Evolutionary conservation across 2,888 invertebrate genomes (phyloP), one percentile per base, ranked within the genome.

Genomic region (Lasioglossum pauxillum): DNA sequence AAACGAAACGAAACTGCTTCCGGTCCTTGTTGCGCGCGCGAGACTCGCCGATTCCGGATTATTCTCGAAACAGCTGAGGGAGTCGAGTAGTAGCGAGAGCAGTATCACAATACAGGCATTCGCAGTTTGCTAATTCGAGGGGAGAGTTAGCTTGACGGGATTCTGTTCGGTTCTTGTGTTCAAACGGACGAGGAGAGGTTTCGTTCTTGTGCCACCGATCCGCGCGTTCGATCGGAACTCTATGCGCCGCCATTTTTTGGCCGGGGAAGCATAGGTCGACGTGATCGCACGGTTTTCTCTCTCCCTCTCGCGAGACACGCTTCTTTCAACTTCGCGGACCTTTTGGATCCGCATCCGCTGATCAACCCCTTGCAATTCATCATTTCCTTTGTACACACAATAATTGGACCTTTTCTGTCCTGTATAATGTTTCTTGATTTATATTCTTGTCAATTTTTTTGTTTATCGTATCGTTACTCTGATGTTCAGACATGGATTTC

Each of bases 51-150:
- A 72, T 12, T 64, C 38, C 41, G 49, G 38, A 77, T 60, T 5
- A 64, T 31, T 19, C 7, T 41, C 27, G 14, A 7, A n/a, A 44
- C 19, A 7, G 46, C 23, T n/a, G 64, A 38, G 35, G 49, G 53
- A 74, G 79, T 79, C 74, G 76, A 83, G 87, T 74, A 87, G 83
- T 75, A 87, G 86, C 86, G 75, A 77, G 76, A 83, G 80, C 87
- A 76, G 86, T 80, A 80, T 76, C 80, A 35, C 64, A 1, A 73
- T 67, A 79, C 44, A 69, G 64, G 19, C 67, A 76, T 60, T 74
- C 49, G n/a, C 67, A 72, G 38, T 38, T 31, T 72, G 64, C 64
- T 14, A 67, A 64, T 64, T 64, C 60, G 31, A 27, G 60, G 31
- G 2, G 31, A 10, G 31, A 53, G 53, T 31, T 14, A 44, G 49